Evolutionary conservation across 2,888 invertebrate species (phyloP).

Genomic region (Philopedon plagiatum): DNA sequence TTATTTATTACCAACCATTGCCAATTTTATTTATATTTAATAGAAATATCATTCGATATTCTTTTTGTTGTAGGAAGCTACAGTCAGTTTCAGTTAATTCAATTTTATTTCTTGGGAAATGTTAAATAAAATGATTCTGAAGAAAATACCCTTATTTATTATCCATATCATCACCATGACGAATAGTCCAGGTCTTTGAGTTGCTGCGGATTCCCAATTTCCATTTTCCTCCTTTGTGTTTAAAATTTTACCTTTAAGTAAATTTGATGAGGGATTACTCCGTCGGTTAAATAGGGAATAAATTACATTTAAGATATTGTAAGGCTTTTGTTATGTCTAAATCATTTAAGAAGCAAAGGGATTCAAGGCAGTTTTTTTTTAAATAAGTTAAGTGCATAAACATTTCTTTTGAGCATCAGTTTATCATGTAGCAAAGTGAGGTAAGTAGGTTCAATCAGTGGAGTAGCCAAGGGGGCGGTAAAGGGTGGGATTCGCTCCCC

Average conservation of each 20-base stretch:
- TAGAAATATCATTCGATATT: too few relatives aligned
- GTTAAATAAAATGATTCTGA: slow-evolving; percentile 28
- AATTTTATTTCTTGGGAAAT: neutral
- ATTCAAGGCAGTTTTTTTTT: too few relatives aligned
- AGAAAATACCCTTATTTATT: slow-evolving; percentile 27
- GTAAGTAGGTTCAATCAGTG: too few relatives aligned
- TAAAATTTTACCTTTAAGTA: slow-evolving; percentile 35
- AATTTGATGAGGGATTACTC: slow-evolving; percentile 20
- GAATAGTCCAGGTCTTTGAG: slow-evolving; percentile 59
- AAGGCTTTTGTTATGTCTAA: slow-evolving; percentile 9
- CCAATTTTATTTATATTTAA: too few relatives aligned
- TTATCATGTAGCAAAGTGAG: too few relatives aligned
- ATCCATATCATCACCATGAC: slow-evolving; percentile 58
- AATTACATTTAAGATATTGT: slow-evolving; percentile 16
- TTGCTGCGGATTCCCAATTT: slow-evolving; percentile 56
- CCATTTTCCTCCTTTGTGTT: slow-evolving; percentile 43
- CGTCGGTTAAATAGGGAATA: slow-evolving; percentile 30
- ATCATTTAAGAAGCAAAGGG: too few relatives aligned
- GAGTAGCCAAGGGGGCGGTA: too few relatives aligned
- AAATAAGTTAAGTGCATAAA: too few relatives aligned
- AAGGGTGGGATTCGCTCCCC: too few relatives aligned
- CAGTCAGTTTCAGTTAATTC: neutral
- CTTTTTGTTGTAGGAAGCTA: too few relatives aligned
- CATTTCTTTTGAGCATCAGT: too few relatives aligned
- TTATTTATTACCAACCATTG: too few relatives aligned